A percentile compares a stretch with the other conserved stretches of the same genome.
phyloP scores from a whole-genome alignment of 2,797 vertebrate genomes.

The Clarias fuscus region DNA sequence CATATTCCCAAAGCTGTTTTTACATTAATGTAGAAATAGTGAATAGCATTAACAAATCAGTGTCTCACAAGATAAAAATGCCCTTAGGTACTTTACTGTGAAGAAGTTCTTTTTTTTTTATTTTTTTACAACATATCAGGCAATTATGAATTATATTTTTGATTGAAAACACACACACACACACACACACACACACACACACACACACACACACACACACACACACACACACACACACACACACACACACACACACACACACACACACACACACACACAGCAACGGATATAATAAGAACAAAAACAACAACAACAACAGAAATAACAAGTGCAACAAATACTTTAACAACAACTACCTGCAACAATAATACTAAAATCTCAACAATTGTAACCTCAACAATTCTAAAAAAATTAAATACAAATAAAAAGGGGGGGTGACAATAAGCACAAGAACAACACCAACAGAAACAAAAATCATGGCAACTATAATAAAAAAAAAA shows the following conservation, averaged over 20 bases:
- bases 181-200: too few relatives aligned
- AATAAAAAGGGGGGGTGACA: not conserved
- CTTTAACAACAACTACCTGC: not conserved
- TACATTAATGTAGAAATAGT: slow-evolving; percentile 24
- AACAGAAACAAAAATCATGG: not conserved
- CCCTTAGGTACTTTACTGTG: not conserved
- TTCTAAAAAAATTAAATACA: too few relatives aligned
- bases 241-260: not conserved
- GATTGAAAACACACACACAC: too few relatives aligned
- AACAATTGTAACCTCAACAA: not conserved
- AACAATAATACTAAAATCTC: not conserved
- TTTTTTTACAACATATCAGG: not conserved
- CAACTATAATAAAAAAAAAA: not conserved
- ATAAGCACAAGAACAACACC: not conserved
- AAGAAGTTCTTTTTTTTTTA: not conserved
- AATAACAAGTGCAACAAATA: not conserved
- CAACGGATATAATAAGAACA: not conserved
- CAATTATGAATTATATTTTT: not conserved
- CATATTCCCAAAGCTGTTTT: slow-evolving; percentile 15
- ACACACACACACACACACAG: not conserved
- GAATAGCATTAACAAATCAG: slow-evolving; percentile 29
- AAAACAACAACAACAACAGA: not conserved
- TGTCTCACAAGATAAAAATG: slow-evolving; percentile 53
- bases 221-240: too few relatives aligned
- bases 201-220: too few relatives aligned